Evolutionary conservation across 2,797 vertebrate species (phyloP), one percentile per base, ranked within the genome.

Genomic region (Cyclura pinguis): DNA sequence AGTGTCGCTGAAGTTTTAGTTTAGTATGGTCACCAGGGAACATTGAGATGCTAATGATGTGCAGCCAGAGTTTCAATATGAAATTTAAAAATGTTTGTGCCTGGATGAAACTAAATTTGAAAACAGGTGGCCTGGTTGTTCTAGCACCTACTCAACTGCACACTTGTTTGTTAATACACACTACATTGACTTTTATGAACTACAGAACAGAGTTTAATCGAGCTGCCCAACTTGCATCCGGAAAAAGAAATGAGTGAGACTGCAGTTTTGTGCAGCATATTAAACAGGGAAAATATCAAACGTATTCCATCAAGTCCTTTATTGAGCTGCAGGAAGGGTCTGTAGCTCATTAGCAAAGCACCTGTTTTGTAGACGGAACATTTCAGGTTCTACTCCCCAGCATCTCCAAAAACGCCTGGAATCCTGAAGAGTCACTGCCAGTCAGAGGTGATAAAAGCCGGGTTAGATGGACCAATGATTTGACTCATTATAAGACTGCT

Each of bases 111-210:
- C 38, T 85, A 80, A 80, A 85, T 50, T 88, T 91, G 82, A 88
- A 88, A 91, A 84, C 86, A 91, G 74, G 87, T 72, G 55, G 86
- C 86, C 81, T 85, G 76, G 77, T 72, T 91, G 86, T 88, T 80
- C 52, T 91, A 73, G 55, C 52, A 27, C 81, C 55, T 80, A 62
- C 77, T 50, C 80, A 52, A 88, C 72, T 77, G 72, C 55, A 91
- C 42, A 74, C 82, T 84, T 88, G 82, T 88, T 88, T 85, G 81
- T 90, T 90, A 86, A 90, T 80, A 86, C 38, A 85, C 82, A 80
- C 52, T 88, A 80, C 64, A 81, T 50, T 80, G 76, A 88, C 42
- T 85, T 85, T 88, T 88, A 91, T 91, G 64, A 88, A 91, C 89
- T 86, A 72, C 3, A 86, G 62, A 80, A 35, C 35, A 55, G 74